Evolutionary conservation across 1,140 invertebrate genomes (phyloP), one percentile per base, ranked within the genome.

Genomic region (Harpegnathos saltator): DNA sequence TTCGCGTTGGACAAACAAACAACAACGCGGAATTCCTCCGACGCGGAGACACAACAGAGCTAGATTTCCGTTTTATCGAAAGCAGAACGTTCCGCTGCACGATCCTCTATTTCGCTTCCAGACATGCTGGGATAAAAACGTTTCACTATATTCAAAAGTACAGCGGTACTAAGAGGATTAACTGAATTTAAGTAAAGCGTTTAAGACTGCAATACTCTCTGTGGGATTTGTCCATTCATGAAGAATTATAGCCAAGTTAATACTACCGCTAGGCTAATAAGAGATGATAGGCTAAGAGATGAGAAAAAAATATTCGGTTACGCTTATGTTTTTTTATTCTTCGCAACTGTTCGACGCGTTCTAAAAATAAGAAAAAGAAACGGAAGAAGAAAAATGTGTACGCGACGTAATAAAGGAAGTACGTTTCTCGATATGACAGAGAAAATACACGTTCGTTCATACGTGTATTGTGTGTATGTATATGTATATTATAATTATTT

Each of bases 181-280:
- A 71, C 33, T 72, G 14, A 80, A 80, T 80, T 80, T 80, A 80
- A 66, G 63, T 68, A 54, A 69, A 65, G 26, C 48, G 50, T 48
- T 80, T 78, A 44, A 66, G 61, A 38, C 29, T 22, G 17, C 50
- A 56, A 80, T 19, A 58, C 1, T 17, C n/a, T 17, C 19, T 38
- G 33, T 14, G 17, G 52, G 54, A 80, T 69, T 78, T 69, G 50
- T 68, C 56, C 44, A 38, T 15, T 63, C 38, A 22, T 63, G n/a
- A 75, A 62, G 48, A 75, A 75, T 63, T 75, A 63, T 63, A 50
- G 24, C 38, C n/a, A 50, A 74, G 33, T 59, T 73, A 74, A 62
- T 62, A 22, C 17, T 48, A 50, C 38, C 7, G n/a, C 54, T 5
- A 56, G 17, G 56, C 26, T 74, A 74, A 62, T 50, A 75, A 75